Evolutionary conservation across 1,140 invertebrate genomes (phyloP).

Genomic region (Neoseiulus cucumeris): DNA sequence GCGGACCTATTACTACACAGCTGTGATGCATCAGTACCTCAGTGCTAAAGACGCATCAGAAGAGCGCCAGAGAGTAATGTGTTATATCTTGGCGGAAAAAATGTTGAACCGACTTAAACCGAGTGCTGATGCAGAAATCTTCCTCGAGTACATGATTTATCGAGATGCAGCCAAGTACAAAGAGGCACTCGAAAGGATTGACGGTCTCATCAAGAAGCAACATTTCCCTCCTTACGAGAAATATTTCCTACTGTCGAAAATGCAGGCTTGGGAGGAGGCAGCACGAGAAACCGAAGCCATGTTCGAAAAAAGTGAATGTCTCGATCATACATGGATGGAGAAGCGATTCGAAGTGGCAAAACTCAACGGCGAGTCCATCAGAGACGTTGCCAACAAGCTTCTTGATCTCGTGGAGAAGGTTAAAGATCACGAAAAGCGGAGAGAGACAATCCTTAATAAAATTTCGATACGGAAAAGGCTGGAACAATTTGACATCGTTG

Average conservation of each 20-base stretch:
- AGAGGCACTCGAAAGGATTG: not conserved
- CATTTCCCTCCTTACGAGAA: not conserved
- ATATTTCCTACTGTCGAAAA: not conserved
- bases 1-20: not conserved
- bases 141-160: not conserved
- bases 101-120: not conserved
- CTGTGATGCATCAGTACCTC: constrained; percentile 4
- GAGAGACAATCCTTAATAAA: not conserved
- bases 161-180: not conserved
- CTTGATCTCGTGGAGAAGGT: not conserved
- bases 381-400: not conserved
- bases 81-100: not conserved
- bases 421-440: not conserved
- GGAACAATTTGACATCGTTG: not conserved
- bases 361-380: not conserved
- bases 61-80: not conserved
- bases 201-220: not conserved
- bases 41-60: not conserved
- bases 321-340: not conserved
- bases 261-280: not conserved
- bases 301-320: not conserved
- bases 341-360: not conserved
- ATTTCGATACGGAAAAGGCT: not conserved
- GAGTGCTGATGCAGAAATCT: not conserved
- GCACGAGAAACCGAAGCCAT: not conserved